A percentile compares a stretch with the other conserved stretches of the same genome.
Conservation (phyloP, 2,113 vertebrate genomes). For the Zosterops pallidus region DNA sequence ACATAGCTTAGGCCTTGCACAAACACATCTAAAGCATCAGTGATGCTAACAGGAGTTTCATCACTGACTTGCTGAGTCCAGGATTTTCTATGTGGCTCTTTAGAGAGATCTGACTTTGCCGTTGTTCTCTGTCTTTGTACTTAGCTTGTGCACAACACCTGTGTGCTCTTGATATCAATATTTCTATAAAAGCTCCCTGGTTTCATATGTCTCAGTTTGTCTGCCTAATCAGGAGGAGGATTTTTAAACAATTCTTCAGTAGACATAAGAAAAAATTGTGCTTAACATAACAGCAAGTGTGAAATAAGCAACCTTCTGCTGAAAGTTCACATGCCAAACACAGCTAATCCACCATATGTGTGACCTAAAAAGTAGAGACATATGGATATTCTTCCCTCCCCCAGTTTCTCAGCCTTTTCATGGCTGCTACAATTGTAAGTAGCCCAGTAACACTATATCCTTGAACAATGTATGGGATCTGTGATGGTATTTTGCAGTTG, state of each 20-base stretch:
- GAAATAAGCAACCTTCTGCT: conserved; percentile 16
- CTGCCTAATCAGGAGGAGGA: neutral
- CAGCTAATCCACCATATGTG: conserved; percentile 19
- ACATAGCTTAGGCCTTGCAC: neutral
- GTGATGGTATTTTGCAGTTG: conserved; percentile 36
- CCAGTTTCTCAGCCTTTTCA: conserved; percentile 28
- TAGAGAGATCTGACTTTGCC: neutral
- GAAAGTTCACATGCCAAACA: conserved; percentile 25
- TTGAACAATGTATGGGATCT: conserved; percentile 1
- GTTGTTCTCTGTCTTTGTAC: neutral
- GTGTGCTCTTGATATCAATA: neutral
- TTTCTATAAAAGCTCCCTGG: neutral
- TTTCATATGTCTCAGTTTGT: neutral
- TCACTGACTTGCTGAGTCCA: neutral
- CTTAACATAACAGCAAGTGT: conserved; percentile 12
- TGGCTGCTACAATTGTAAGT: neutral
- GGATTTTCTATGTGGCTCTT: neutral
- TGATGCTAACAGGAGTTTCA: neutral
- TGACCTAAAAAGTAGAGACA: conserved; percentile 36
- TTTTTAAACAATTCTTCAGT: conserved; percentile 13
- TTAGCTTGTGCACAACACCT: neutral
- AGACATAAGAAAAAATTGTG: neutral
- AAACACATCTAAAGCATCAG: neutral
- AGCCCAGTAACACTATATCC: conserved; percentile 13
- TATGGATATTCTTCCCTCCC: conserved; percentile 3